These are phyloP conservation scores for Notodonta ziczac DNA, from an alignment of 2,888 invertebrate species.

Conservation along the genomic window DNA sequence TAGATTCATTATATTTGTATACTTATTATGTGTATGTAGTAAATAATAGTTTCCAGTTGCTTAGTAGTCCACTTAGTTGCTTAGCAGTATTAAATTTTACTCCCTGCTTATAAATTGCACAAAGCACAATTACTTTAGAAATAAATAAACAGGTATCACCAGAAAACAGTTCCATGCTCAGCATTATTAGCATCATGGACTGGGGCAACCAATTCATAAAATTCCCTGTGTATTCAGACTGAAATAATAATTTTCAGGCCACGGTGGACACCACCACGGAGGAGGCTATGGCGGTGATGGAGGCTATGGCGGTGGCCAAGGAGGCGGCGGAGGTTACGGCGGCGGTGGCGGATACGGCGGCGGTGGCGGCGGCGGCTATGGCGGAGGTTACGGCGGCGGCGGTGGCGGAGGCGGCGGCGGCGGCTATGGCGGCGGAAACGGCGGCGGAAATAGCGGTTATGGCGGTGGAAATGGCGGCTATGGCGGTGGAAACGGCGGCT, in stretches of 20 bases:
- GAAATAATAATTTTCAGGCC: conserved; percentile 10
- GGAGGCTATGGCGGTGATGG: conserved; percentile 32
- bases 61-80: too few relatives aligned
- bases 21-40: background rate
- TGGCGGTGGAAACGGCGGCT: conserved; percentile 20
- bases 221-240: too few relatives aligned
- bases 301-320: conserved; percentile 28
- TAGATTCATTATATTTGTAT: too few relatives aligned
- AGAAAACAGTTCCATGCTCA: background rate
- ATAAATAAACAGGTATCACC: background rate
- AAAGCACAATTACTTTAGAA: background rate
- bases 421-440: conserved; percentile 19
- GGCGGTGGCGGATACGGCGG: conserved; percentile 24
- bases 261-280: conserved; percentile 27
- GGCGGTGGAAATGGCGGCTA: conserved; percentile 28
- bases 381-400: conserved; percentile 34
- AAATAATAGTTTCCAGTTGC: background rate
- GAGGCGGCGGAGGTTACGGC: conserved; percentile 30
- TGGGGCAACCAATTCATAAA: too few relatives aligned
- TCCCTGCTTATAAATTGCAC: conserved; percentile 1
- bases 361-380: conserved; percentile 17
- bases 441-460: conserved; percentile 19
- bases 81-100: background rate
- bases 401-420: conserved; percentile 29
- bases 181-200: background rate